These are phyloP conservation scores for Syritta pipiens DNA, from an alignment of 2,888 invertebrate species.

Conservation along the genomic window DNA sequence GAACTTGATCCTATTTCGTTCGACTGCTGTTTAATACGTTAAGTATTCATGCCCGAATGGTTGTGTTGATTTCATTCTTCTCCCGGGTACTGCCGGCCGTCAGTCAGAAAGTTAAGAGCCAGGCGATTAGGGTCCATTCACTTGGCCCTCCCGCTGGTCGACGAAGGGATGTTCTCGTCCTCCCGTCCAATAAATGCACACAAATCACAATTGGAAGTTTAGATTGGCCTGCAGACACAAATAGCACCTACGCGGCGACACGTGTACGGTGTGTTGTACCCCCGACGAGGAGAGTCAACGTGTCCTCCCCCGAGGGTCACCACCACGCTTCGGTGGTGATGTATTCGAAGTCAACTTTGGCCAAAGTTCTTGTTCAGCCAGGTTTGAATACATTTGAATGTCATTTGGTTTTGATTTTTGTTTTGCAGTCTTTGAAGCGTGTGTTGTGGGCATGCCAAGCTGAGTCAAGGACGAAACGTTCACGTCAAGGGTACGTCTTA, in stretches of 20 bases:
- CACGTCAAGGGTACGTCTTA: too few relatives aligned
- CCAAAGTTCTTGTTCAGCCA: neutral
- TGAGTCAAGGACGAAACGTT: too few relatives aligned
- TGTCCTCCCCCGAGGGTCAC: neutral
- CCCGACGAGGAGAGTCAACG: neutral
- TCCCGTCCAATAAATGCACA: slow-evolving; percentile 12
- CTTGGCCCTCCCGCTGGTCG: too few relatives aligned
- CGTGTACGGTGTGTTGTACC: neutral
- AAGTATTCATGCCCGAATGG: slow-evolving; percentile 32
- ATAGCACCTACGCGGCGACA: slow-evolving; percentile 5
- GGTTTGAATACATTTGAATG: slow-evolving; percentile 7
- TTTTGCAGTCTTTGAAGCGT: neutral
- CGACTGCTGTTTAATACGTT: slow-evolving; percentile 19
- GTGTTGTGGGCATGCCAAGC: too few relatives aligned
- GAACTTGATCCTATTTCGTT: slow-evolving; percentile 33
- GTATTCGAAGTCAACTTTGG: neutral
- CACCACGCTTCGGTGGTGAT: neutral
- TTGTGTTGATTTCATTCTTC: neutral
- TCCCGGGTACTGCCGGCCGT: neutral
- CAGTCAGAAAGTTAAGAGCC: neutral
- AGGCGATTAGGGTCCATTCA: neutral
- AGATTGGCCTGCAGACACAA: neutral
- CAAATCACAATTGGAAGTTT: slow-evolving; percentile 12
- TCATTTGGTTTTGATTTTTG: neutral
- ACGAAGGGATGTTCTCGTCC: too few relatives aligned